These are phyloP conservation scores for Poecilia gillii DNA, from an alignment of 2,797 vertebrate species.

Conservation along the genomic window DNA sequence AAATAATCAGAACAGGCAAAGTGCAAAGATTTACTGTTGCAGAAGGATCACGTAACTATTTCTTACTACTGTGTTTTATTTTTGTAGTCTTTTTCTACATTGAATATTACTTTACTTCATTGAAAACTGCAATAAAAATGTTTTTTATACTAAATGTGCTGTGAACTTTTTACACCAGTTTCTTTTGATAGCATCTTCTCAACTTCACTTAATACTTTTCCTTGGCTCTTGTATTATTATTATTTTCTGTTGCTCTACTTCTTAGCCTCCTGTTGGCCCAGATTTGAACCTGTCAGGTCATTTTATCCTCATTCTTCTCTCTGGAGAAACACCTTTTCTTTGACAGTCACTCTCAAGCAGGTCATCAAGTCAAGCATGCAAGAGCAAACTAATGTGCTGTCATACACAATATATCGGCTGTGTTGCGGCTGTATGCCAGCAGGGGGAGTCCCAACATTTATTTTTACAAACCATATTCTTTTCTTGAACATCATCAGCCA, in stretches of 20 bases:
- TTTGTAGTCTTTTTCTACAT: slow-evolving; percentile 53
- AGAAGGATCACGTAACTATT: not conserved
- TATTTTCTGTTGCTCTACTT: not conserved
- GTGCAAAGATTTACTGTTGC: not conserved
- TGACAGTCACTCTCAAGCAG: not conserved
- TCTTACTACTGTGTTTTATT: slow-evolving; percentile 27
- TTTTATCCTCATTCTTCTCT: not conserved
- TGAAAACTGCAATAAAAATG: slow-evolving; percentile 7
- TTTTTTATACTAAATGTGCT: not conserved
- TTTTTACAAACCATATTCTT: not conserved
- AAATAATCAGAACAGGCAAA: not conserved
- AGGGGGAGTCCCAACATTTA: slow-evolving; percentile 42
- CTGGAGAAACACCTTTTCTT: slow-evolving; percentile 19
- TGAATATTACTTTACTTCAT: slow-evolving; percentile 45
- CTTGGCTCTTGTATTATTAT: not conserved
- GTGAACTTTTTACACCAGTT: not conserved
- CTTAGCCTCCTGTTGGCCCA: not conserved
- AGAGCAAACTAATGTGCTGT: not conserved
- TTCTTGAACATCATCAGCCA: not conserved
- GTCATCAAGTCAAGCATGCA: not conserved
- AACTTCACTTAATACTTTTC: not conserved
- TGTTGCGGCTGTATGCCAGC: slow-evolving; percentile 16
- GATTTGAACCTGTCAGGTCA: slow-evolving; percentile 7
- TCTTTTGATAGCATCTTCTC: not conserved
- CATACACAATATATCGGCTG: not conserved